Evolutionary conservation across 2,797 vertebrate species (phyloP).

Genomic region (Pantherophis vulpinus): DNA sequence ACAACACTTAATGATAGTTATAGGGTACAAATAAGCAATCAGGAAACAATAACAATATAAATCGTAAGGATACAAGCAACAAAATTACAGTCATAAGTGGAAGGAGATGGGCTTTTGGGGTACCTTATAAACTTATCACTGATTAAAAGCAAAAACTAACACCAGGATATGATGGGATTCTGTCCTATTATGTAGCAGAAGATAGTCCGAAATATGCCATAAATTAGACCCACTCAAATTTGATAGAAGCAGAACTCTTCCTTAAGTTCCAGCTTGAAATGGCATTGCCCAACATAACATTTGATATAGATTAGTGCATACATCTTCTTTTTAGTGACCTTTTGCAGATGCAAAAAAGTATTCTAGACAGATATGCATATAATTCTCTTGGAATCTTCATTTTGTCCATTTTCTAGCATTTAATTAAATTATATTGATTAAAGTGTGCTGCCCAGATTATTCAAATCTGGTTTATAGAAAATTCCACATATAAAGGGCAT

Average conservation of each 20-base stretch:
- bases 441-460: neutral
- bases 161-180: neutral
- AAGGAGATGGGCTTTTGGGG: neutral
- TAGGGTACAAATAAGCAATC: no score
- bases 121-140: neutral
- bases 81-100: no score
- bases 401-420: neutral
- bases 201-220: neutral
- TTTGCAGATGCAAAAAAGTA: neutral
- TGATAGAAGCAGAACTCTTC: neutral
- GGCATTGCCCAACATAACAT: neutral
- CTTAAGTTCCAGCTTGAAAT: neutral
- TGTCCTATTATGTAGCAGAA: neutral
- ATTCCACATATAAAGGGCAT: neutral
- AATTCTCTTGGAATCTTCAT: neutral
- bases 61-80: no score
- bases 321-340: neutral
- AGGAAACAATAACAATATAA: no score
- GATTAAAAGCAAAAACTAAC: neutral
- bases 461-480: neutral
- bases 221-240: neutral
- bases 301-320: neutral
- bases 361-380: neutral
- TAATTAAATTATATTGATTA: neutral
- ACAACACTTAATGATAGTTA: no score